Evolutionary conservation across 1,140 invertebrate species (phyloP).

Genomic region (Ostrea edulis): DNA sequence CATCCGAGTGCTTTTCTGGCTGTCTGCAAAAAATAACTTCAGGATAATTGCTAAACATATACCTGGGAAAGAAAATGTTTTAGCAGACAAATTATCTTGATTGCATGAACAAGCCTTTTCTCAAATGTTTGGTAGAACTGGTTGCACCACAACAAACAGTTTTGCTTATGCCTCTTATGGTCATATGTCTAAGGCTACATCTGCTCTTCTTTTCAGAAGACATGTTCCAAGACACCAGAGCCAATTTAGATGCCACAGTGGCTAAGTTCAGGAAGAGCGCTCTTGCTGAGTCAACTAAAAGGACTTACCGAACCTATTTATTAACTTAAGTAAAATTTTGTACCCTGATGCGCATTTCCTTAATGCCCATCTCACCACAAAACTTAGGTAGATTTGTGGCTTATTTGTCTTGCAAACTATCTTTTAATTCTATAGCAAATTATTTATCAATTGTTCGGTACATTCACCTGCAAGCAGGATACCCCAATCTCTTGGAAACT

Average conservation of each 20-base stretch:
- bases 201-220: slow-evolving; percentile 35
- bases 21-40: slow-evolving; percentile 45
- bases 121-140: neutral
- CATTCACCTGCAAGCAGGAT: slow-evolving; percentile 23
- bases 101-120: neutral
- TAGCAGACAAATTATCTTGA: slow-evolving; percentile 28
- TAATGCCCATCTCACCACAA: slow-evolving; percentile 18
- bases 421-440: neutral
- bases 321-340: neutral
- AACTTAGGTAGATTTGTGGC: slow-evolving; percentile 39
- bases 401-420: slow-evolving; percentile 10
- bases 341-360: slow-evolving; percentile 11
- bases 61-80: slow-evolving; percentile 16
- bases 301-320: neutral
- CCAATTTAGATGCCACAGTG: slow-evolving; percentile 15
- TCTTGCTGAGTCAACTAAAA: slow-evolving; percentile 8
- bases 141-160: neutral
- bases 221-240: neutral
- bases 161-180: slow-evolving; percentile 14
- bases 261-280: neutral
- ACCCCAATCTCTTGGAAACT: neutral
- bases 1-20: slow-evolving; percentile 41
- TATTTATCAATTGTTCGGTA: slow-evolving; percentile 34
- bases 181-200: slow-evolving; percentile 26
- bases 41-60: slow-evolving; percentile 39